Evolutionary conservation across 2,797 vertebrate genomes (phyloP).

Genomic region (Florisuga fusca): DNA sequence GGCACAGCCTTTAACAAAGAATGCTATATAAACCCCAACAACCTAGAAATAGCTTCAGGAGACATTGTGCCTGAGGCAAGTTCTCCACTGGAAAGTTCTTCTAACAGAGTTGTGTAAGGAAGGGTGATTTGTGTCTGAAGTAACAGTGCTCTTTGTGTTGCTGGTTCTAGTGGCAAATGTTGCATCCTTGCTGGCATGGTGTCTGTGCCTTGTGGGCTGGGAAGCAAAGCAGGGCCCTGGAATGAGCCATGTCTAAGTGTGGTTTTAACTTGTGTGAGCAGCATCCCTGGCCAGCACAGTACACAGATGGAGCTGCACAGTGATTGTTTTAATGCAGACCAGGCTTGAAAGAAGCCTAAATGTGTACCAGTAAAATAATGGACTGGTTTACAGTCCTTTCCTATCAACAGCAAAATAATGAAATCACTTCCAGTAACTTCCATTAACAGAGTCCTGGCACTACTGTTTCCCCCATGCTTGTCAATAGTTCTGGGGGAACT

Average conservation of each 20-base stretch:
- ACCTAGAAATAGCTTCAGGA: conserved; percentile 4
- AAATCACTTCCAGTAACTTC: not conserved
- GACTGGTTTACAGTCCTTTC: not conserved
- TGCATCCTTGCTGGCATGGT: fast-evolving
- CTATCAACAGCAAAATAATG: not conserved
- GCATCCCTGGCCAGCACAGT: not conserved
- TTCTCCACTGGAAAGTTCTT: not conserved
- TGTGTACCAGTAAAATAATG: fast-evolving
- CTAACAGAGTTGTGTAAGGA: not conserved
- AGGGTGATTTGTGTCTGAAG: not conserved
- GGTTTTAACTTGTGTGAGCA: not conserved
- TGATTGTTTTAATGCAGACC: fast-evolving
- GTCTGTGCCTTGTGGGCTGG: not conserved
- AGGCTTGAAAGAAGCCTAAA: not conserved
- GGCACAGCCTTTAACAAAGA: conserved; percentile 14
- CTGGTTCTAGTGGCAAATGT: not conserved
- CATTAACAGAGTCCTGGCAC: not conserved
- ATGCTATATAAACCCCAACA: not conserved
- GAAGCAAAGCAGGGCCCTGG: not conserved
- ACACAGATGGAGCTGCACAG: not conserved
- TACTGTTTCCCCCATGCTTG: not conserved
- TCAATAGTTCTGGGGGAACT: not conserved
- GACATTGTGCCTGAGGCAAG: not conserved
- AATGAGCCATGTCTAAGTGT: fast-evolving
- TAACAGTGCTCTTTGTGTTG: fast-evolving